Conservation (phyloP, 2,888 invertebrate species). For the Mylabris sibirica region DNA sequence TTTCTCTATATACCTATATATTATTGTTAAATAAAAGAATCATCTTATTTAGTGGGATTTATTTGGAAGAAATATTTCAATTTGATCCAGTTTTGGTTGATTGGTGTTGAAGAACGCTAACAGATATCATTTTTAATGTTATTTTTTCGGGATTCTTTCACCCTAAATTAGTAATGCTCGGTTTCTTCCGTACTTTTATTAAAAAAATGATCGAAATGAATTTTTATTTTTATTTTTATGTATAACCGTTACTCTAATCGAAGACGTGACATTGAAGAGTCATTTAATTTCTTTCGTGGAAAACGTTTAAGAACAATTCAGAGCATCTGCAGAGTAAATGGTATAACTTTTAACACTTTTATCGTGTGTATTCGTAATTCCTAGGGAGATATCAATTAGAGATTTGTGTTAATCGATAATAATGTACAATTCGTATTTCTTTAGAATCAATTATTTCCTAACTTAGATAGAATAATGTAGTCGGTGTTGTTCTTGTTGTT, state of each 20-base stretch:
- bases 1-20: neutral
- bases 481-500: slow-evolving; percentile 14
- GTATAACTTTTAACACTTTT: neutral
- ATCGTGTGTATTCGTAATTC: neutral
- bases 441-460: slow-evolving; percentile 26
- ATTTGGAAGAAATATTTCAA: neutral
- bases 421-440: slow-evolving; percentile 20
- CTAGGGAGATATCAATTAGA: neutral
- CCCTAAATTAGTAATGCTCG: neutral
- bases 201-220: neutral
- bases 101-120: slow-evolving; percentile 35
- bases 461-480: slow-evolving; percentile 23
- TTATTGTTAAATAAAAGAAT: neutral
- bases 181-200: neutral
- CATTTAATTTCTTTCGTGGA: neutral
- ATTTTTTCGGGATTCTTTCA: neutral
- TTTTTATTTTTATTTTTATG: neutral
- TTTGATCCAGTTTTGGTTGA: slow-evolving; percentile 24
- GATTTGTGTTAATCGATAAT: slow-evolving; percentile 21
- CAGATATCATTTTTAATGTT: slow-evolving; percentile 21
- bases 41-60: neutral
- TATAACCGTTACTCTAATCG: slow-evolving; percentile 1
- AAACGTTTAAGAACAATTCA: neutral
- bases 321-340: neutral
- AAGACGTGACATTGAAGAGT: neutral